Evolutionary conservation across 2,888 invertebrate species (phyloP), one percentile per base, ranked within the genome.

Genomic region (Thera obeliscata): DNA sequence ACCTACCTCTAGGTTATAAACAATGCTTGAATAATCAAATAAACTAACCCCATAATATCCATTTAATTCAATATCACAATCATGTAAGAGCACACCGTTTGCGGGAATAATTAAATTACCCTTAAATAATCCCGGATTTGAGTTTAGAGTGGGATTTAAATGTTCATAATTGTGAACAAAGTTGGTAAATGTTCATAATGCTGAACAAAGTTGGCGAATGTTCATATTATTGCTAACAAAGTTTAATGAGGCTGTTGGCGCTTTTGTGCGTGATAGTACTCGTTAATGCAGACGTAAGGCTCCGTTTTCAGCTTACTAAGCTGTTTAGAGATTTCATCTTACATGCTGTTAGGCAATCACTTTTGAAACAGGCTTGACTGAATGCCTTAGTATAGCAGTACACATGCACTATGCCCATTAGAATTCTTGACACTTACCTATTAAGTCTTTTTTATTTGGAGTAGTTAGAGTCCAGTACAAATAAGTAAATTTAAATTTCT

Each of bases 21-120:
- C 9, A 52, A 52, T 52, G 2, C 12, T 33, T 33, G 9, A 0
- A 33, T 52, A 33, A 52, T 52, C 9, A 33, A 33, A 33, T 33
- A 52, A 33, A 52, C 52, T 50, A 50, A 52, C 9, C 9, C 2
- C 38, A 43, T n/a, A 61, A 56, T 55, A 60, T 36, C 59, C 22
- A 48, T 56, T 35, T 56, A 62, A 69, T 70, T 64, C n/a, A 67
- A 66, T 66, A 43, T 35, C 50, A 64, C 57, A 69, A 60, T 69
- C 33, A 55, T 43, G 59, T 61, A 61, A 71, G 61, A 59, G 49
- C 56, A 64, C 54, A 65, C 41, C 56, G 50, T 57, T 67, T 60
- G 71, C 48, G 68, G 61, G 55, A 61, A 63, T 70, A 70, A 73
- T 67, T 71, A 64, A 64, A 74, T 71, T 68, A 66, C 49, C 56